Evolutionary conservation across 2,797 vertebrate species (phyloP).

Genomic region (Oreochromis mossambicus): DNA sequence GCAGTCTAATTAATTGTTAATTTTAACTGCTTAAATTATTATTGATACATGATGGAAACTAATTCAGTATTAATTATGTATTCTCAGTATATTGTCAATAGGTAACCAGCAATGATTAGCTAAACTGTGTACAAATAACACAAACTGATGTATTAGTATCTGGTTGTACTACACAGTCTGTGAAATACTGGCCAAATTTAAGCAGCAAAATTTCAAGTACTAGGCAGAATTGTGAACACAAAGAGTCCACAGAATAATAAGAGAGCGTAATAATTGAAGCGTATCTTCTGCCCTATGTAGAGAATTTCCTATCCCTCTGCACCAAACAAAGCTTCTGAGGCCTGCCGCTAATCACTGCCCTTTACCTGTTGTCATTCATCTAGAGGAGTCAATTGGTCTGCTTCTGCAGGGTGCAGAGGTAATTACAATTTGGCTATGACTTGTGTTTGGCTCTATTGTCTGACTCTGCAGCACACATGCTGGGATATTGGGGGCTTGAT

Average conservation of each 20-base stretch:
- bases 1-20: neutral
- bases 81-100: neutral
- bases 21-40: neutral
- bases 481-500: conserved; percentile 53
- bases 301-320: conserved; percentile 36
- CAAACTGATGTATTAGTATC: neutral
- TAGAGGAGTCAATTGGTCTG: conserved; percentile 68
- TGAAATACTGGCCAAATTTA: neutral
- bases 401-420: conserved; percentile 64
- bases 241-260: conserved; percentile 43
- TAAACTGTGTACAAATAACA: neutral
- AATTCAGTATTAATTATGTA: neutral
- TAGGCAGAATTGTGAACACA: conserved; percentile 25
- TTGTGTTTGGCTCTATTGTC: conserved; percentile 62
- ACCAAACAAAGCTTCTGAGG: conserved; percentile 61
- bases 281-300: conserved; percentile 62
- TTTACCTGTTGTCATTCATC: conserved; percentile 72
- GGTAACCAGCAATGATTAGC: neutral
- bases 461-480: conserved; percentile 35
- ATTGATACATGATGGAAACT: neutral
- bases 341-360: conserved; percentile 63
- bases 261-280: conserved; percentile 55
- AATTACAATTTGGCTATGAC: conserved; percentile 73
- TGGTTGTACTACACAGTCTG: neutral
- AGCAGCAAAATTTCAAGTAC: conserved; percentile 13